Evolutionary conservation across 2,113 vertebrate genomes (phyloP), one percentile per base, ranked within the genome.

Genomic region (Geococcyx californianus): DNA sequence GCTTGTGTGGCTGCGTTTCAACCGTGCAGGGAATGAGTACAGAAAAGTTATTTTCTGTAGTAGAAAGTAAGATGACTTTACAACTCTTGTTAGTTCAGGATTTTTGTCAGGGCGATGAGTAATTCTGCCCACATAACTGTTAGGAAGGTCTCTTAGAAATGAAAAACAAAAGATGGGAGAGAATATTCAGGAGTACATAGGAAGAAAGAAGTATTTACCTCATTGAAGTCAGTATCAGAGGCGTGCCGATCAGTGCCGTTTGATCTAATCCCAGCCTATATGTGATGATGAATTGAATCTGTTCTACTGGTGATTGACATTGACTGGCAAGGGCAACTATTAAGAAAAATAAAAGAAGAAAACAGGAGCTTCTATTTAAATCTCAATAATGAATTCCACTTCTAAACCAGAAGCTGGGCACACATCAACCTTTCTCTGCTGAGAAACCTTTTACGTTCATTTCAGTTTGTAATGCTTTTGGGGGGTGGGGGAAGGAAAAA

Each of bases 81-180:
- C 49, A 66, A 23, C 74, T 83, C 10, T 42, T 87, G 68, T 74
- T 84, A 89, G 69, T 1, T 2, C 11, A 47, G 76, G 56, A 40
- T 89, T 92, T 86, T 84, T 93, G n/a, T 70, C 75, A 84, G 72
- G 52, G 11, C n/a, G 68, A 52, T 81, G 80, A 94, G 66, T 92
- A 90, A 90, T 77, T 74, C 94, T 72, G 52, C 89, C 75, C 34
- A 66, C 44, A 5, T 62, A 84, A 70, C 68, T 67, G 33, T 75
- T 90, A 25, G 52, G 60, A 89, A 74, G 59, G 70, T 87, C 34
- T 70, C 45, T 67, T 70, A 60, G 64, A 84, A 91, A 63, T 31
- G 18, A 47, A 55, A 90, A 90, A 85, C 17, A 80, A 86, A 84
- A 93, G 68, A 40, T 44, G 31, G 47, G 38, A 80, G 38, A 51